These are phyloP conservation scores for Cheilosia variabilis DNA, from an alignment of 2,888 invertebrate species.

Conservation along the genomic window DNA sequence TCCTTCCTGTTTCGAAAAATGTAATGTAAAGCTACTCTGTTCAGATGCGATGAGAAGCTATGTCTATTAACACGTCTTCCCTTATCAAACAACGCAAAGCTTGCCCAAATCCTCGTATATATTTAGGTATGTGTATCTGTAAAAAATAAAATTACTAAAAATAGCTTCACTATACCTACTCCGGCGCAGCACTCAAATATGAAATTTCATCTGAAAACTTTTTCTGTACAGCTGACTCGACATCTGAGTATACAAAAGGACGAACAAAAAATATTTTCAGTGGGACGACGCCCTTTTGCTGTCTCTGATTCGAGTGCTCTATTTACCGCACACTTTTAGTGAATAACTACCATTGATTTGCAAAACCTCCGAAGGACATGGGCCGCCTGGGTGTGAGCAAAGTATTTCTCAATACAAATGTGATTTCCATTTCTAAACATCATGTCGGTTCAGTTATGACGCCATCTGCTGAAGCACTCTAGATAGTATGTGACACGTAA, in stretches of 20 bases:
- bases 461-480: slow-evolving; percentile 63
- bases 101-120: neutral
- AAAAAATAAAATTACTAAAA: neutral
- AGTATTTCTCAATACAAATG: neutral
- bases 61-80: slow-evolving; percentile 14
- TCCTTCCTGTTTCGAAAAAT: neutral
- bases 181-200: neutral
- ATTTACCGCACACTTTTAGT: slow-evolving; percentile 21
- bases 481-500: slow-evolving; percentile 24
- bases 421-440: neutral
- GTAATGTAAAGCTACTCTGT: neutral
- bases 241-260: neutral
- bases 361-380: slow-evolving; percentile 59
- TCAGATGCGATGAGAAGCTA: neutral
- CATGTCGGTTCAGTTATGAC: slow-evolving; percentile 24
- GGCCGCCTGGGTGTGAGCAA: slow-evolving; percentile 36
- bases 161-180: neutral
- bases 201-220: slow-evolving; percentile 4
- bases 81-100: slow-evolving; percentile 13
- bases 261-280: slow-evolving; percentile 39
- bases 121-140: too few species aligned
- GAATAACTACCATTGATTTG: slow-evolving; percentile 51
- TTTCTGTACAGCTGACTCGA: neutral
- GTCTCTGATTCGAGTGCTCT: slow-evolving; percentile 23
- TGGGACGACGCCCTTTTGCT: slow-evolving; percentile 73